Evolutionary conservation across 2,888 invertebrate genomes (phyloP), one percentile per base, ranked within the genome.

Genomic region (Dynastes tityus): DNA sequence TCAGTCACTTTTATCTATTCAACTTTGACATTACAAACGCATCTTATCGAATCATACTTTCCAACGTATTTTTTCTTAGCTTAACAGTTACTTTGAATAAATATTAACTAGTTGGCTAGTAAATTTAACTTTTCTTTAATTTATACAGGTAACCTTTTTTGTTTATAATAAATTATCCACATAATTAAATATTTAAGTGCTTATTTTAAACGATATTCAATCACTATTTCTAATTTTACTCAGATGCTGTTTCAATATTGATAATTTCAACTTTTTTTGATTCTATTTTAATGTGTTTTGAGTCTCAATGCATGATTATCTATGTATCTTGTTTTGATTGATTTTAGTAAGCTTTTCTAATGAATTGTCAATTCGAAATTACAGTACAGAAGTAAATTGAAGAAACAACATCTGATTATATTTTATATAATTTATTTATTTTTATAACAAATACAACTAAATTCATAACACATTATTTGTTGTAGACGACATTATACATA

Each of bases 401-500:
- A 74, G 73, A 74, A 61, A 74, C 73, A 74, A 74, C 73, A 74
- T 74, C 73, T 27, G 73, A 74, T 55, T 51, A 49, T 45, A 40
- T 74, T 40, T 74, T 61, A 40, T 74, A 74, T 74, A 74, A 74
- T 74, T 74, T 74, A 74, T 74, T 74, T 74, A 74, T 51, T 61
- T 71, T 74, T 61, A 49, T 74, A 74, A 74, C 73, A 74, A 58
- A 58, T 74, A 74, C 73, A 74, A 74, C 73, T 74, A 74, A 49
- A 61, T 45, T 74, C 22, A 74, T 74, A 74, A 74, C 73, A 74
- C 61, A 68, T 61, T 74, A 16, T 11, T 45, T 45, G 32, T 71
- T 71, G 58, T 55, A 37, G 40, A 51, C 45, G 73, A 61, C 16
- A 22, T 55, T 55, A 71, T 2, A 71, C 22, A 74, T 22, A 45